A percentile compares a stretch with the other conserved stretches of the same genome.
phyloP scores from a whole-genome alignment of 2,113 vertebrate species.

The Crocuta crocuta region DNA sequence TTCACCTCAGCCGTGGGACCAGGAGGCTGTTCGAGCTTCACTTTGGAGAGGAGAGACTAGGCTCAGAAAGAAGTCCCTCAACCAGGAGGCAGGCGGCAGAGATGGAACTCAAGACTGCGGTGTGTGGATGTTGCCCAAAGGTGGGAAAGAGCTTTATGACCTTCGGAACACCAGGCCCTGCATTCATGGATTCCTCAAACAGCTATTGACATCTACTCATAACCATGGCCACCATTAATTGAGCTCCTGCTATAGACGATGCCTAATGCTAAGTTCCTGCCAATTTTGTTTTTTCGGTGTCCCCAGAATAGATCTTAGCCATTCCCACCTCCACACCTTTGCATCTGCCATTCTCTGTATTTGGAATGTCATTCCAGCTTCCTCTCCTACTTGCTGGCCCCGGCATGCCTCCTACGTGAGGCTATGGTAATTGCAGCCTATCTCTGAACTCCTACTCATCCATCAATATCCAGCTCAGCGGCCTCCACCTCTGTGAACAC shows the following conservation, averaged over 20 bases:
- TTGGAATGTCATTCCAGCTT: background rate
- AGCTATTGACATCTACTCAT: background rate
- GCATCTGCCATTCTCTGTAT: background rate
- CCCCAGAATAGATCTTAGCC: background rate
- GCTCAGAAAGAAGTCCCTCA: background rate
- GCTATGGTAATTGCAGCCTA: background rate
- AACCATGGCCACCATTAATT: background rate
- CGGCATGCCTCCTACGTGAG: background rate
- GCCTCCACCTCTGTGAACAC: background rate
- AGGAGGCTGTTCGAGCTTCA: background rate
- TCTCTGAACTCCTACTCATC: background rate
- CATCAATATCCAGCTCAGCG: background rate
- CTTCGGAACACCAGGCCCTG: background rate
- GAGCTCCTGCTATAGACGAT: background rate
- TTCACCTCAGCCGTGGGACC: background rate
- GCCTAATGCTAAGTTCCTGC: background rate
- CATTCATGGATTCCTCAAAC: background rate
- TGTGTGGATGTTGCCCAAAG: background rate
- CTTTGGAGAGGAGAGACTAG: background rate
- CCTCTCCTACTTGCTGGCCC: background rate
- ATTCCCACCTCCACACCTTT: background rate
- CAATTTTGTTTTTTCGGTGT: background rate
- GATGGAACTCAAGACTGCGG: background rate
- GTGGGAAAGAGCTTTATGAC: background rate
- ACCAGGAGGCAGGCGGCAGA: background rate